Conservation (phyloP, 2,113 vertebrate genomes). For the Nasalis larvatus region DNA sequence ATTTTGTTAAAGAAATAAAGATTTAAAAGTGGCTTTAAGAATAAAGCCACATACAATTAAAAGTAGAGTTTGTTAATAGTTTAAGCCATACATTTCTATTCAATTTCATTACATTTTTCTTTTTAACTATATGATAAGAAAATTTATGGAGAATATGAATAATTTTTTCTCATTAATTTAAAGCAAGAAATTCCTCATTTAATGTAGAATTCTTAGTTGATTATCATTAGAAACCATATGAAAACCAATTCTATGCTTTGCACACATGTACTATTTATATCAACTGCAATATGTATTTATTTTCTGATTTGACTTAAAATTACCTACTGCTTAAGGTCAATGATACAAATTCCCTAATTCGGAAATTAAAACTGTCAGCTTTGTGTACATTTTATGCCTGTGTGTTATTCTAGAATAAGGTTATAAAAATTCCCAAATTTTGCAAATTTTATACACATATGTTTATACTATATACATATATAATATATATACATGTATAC, state of each 20-base stretch:
- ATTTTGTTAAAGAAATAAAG: not conserved
- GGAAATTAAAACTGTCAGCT: not conserved
- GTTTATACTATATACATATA: not conserved
- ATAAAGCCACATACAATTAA: not conserved
- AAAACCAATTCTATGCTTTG: not conserved
- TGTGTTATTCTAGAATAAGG: not conserved
- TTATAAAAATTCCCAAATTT: not conserved
- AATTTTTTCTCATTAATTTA: not conserved
- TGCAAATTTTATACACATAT: not conserved
- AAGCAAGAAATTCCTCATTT: not conserved
- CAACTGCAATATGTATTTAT: not conserved
- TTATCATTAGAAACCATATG: not conserved
- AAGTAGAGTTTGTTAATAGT: not conserved
- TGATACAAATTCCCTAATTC: not conserved
- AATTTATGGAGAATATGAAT: not conserved
- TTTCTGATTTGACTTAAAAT: not conserved
- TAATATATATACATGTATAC: not conserved
- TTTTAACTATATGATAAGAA: conserved; percentile 22
- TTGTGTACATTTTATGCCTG: not conserved
- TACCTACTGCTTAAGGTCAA: not conserved
- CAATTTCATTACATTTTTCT: not conserved
- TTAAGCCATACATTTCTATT: not conserved
- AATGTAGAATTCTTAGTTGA: not conserved
- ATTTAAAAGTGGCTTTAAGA: not conserved
- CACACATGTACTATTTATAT: not conserved